These are phyloP conservation scores for Luperina testacea DNA, from an alignment of 2,888 invertebrate species.

Conservation along the genomic window DNA sequence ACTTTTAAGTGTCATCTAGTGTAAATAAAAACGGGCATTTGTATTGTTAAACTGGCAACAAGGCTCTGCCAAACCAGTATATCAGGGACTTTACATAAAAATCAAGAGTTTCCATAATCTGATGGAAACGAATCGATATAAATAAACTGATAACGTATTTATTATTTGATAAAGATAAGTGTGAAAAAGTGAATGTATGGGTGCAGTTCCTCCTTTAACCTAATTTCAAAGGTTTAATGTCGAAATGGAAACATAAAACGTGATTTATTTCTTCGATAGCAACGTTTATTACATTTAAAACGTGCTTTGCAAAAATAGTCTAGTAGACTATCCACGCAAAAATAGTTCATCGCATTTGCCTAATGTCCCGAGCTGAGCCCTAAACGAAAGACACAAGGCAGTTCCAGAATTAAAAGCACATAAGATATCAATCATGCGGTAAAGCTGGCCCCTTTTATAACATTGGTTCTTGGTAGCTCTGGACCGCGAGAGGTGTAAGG, in stretches of 20 bases:
- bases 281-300: slow-evolving; percentile 38
- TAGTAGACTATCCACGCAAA: not conserved
- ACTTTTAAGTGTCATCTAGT: not conserved
- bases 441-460: not conserved
- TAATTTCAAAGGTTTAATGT: slow-evolving; percentile 44
- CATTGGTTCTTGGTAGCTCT: not conserved
- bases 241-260: slow-evolving; percentile 36
- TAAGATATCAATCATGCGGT: not conserved
- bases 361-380: not conserved
- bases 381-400: not conserved
- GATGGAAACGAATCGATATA: slow-evolving; percentile 10
- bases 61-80: not conserved
- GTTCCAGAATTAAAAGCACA: not conserved
- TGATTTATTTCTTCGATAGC: slow-evolving; percentile 40
- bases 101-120: slow-evolving; percentile 10
- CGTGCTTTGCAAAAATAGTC: slow-evolving; percentile 19
- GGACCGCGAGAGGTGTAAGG: not conserved
- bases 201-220: slow-evolving; percentile 34
- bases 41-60: not conserved
- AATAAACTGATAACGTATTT: slow-evolving; percentile 23
- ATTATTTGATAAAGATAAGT: slow-evolving; percentile 21
- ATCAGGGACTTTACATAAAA: slow-evolving; percentile 4
- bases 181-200: slow-evolving; percentile 35
- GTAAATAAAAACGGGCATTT: not conserved
- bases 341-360: not conserved